Base-by-base conservation (phyloP, 23 tunicate species). In the Diplosoma virens region DNA sequence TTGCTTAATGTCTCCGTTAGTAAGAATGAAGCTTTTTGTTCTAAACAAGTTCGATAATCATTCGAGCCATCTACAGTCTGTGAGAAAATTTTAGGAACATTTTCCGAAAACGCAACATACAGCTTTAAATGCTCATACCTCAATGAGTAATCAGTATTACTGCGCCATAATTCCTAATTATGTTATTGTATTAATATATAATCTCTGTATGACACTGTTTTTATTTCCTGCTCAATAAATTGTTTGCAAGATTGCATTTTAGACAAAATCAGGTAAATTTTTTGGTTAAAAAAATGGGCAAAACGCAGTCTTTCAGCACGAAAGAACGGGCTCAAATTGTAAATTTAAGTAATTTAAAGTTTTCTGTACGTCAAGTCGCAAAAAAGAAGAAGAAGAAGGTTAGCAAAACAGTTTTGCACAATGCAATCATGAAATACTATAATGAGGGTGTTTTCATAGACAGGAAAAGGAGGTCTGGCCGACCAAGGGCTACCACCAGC, bases 311-410 rank as follows among this genome's bases (percentile, higher is more conserved):
- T 25, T 61, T 72, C 47, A 72, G 78, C 37, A 7, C 46, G 30
- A 34, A 72, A 72, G 48, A 72, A 72, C 47, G 60, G 78, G 78
- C 61, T 72, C 61, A 47, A 72, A 72, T 72, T 27, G 61, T 72
- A 28, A 72, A 33, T 61, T 72, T 72, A 23, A 47, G 37, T 61
- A 47, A 37, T 68, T 68, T 14, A 34, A 68, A 68, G 7, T 25
- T 65, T 25, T 47, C 60, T 47, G 61, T 72, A 72, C 78, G 78
- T 47, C 78, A 72, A 72, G 26, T 72, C 48, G 78, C 74, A 36
- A n/a, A n/a, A n/a, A n/a, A n/a, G n/a, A 67, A 67, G 24, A 35
- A 67, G 74, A 22, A 14, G 52, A 67, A 67, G 18, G 50, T 67
- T 67, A 34, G 23, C 50, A 67, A 36, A 35, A 67, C 74, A 35